Percentiles rank a stretch among this genome's conserved stretches.
Evolutionary conservation across 1,140 invertebrate genomes (phyloP).

Genomic region (Pararge aegeria): DNA sequence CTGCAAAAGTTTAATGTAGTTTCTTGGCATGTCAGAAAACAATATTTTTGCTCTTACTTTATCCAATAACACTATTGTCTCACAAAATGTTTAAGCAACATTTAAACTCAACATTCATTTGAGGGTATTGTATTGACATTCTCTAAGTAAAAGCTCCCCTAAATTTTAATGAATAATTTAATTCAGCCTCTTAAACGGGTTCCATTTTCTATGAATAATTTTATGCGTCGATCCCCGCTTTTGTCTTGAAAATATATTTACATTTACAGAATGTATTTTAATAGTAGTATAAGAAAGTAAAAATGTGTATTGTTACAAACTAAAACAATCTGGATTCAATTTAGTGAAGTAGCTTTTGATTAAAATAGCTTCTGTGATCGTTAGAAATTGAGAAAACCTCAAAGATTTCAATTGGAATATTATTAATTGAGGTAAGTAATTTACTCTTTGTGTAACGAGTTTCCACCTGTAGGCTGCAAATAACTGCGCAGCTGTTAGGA

Average conservation of each 20-base stretch:
- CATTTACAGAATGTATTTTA: not conserved
- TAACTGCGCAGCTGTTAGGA: too few species aligned
- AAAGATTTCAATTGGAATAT: too few species aligned
- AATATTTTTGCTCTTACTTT: not conserved
- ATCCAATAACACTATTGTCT: not conserved
- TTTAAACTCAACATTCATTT: not conserved
- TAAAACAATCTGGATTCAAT: too few species aligned
- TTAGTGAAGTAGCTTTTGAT: too few species aligned
- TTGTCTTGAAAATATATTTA: not conserved
- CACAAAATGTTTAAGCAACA: not conserved
- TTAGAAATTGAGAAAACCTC: too few species aligned
- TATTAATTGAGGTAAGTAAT: too few species aligned
- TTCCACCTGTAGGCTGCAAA: too few species aligned
- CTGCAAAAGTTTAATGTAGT: too few species aligned
- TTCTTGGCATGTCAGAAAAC: not conserved
- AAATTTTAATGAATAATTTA: constrained; percentile 4
- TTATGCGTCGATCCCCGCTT: not conserved
- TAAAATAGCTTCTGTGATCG: too few species aligned
- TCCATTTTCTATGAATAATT: constrained; percentile 14
- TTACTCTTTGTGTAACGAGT: too few species aligned
- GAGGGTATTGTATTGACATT: constrained; percentile 5
- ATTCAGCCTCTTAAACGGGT: constrained; percentile 1
- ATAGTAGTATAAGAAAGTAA: too few species aligned
- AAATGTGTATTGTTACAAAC: too few species aligned
- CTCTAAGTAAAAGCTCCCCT: not conserved